phyloP scores from a whole-genome alignment of 2,797 vertebrate species.

The Lacerta viridis region DNA sequence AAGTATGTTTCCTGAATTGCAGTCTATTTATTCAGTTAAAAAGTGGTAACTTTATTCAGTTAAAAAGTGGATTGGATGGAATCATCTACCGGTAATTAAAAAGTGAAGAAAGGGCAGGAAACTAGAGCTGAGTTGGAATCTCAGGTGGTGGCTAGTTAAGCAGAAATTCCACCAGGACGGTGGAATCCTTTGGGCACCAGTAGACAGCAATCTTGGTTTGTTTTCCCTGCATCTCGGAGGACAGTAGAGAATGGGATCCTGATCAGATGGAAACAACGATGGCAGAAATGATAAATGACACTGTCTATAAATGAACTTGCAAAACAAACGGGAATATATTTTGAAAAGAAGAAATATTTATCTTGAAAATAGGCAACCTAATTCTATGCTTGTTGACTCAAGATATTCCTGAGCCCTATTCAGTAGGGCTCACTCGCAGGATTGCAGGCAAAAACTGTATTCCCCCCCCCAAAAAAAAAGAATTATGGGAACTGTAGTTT shows the following conservation, averaged over 20 bases:
- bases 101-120: not conserved
- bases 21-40: not conserved
- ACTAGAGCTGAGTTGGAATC: not conserved
- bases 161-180: not conserved
- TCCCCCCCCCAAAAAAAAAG: no score
- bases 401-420: not conserved
- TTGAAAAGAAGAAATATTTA: constrained; percentile 5
- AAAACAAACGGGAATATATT: constrained; percentile 4
- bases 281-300: not conserved
- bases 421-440: not conserved
- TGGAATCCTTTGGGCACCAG: no score
- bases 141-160: not conserved
- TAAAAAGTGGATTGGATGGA: not conserved
- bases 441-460: no score
- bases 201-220: not conserved
- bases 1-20: not conserved
- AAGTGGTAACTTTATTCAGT: not conserved
- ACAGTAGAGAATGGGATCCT: not conserved
- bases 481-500: no score
- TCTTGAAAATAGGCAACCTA: not conserved
- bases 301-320: not conserved
- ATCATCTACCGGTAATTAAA: not conserved
- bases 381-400: not conserved
- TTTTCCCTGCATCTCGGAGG: not conserved
- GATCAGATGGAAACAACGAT: not conserved